A percentile compares a stretch with the other conserved stretches of the same genome.
These are phyloP conservation scores for Hippotragus niger DNA, from an alignment of 2,113 vertebrate genomes.

Conservation along the genomic window DNA sequence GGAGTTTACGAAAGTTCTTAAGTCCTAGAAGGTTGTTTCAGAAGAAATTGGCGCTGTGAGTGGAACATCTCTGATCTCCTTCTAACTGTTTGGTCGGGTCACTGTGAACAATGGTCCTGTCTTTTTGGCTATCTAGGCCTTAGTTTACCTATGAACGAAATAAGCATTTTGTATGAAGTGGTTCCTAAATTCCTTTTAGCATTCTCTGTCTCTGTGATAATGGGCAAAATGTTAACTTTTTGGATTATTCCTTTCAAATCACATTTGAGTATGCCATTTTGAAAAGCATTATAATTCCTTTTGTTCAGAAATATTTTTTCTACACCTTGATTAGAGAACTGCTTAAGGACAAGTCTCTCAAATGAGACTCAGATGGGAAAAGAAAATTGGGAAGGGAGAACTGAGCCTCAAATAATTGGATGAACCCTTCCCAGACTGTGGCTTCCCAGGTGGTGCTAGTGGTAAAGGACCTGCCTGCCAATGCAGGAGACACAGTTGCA, in stretches of 20 bases:
- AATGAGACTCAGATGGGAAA: background rate
- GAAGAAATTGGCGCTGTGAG: background rate
- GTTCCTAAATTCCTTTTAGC: background rate
- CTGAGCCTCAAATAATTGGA: background rate
- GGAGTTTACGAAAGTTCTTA: background rate
- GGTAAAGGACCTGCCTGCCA: background rate
- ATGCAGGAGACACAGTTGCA: background rate
- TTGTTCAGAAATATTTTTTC: background rate
- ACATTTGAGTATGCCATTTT: background rate
- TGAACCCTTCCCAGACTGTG: background rate
- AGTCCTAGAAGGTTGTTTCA: background rate
- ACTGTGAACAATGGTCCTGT: fast-evolving
- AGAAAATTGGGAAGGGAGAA: background rate
- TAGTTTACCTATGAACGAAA: background rate
- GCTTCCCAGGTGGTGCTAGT: background rate
- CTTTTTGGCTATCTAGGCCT: background rate
- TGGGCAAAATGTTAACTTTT: background rate
- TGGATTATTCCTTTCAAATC: background rate
- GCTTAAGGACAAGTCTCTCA: background rate
- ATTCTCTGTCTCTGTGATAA: background rate
- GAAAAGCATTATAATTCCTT: background rate
- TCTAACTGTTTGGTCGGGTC: fast-evolving
- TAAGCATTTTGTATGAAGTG: background rate
- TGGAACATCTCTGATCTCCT: background rate
- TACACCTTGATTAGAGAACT: background rate